phyloP scores from a whole-genome alignment of 1,140 invertebrate genomes.

The Heliconius melpomene region DNA sequence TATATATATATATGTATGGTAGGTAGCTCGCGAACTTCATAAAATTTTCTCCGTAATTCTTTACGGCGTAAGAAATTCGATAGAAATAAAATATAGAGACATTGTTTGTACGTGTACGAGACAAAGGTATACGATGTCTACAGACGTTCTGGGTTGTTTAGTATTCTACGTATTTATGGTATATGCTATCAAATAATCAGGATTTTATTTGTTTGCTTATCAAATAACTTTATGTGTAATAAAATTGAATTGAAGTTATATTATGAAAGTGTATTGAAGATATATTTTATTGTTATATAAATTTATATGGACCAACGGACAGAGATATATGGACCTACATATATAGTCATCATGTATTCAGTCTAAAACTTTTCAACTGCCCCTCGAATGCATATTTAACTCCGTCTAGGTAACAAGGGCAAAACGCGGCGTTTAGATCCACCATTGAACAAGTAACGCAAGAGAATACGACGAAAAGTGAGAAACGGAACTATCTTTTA shows the following conservation, averaged over 20 bases:
- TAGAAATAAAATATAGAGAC: constrained; percentile 18
- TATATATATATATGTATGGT: not conserved
- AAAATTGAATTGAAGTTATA: not conserved
- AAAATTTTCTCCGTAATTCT: constrained; percentile 22
- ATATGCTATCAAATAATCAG: not conserved
- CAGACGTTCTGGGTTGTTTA: not conserved
- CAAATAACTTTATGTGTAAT: not conserved
- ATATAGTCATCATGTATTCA: no score
- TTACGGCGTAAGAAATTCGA: constrained; percentile 17
- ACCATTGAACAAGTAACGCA: no score
- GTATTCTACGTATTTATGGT: not conserved
- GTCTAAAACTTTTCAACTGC: no score
- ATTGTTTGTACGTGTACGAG: constrained; percentile 16
- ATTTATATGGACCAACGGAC: no score
- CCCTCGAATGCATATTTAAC: no score
- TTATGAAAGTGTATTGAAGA: no score
- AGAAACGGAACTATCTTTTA: no score
- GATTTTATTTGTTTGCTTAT: not conserved
- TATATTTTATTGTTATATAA: not conserved
- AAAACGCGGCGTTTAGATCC: no score
- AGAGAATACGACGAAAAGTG: no score
- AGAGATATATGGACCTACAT: no score
- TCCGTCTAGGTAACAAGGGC: no score
- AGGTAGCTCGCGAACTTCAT: constrained; percentile 21
- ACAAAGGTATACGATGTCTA: not conserved